Base-by-base conservation (phyloP, 2,888 invertebrate species). In the Hypena proboscidalis region DNA sequence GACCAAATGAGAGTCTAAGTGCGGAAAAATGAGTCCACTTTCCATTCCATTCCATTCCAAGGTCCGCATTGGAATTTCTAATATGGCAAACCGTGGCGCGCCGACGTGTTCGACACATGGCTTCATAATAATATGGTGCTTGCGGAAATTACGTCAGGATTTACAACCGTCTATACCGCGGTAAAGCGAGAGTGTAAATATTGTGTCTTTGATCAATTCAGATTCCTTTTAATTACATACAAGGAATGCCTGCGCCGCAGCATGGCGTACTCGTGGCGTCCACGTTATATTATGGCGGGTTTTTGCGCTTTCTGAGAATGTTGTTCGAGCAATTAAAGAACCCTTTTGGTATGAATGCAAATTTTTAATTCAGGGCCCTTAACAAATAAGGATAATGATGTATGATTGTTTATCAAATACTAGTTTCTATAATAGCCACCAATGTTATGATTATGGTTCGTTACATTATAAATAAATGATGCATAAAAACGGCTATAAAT, bases 81-180 rank as follows among this genome's bases (percentile, higher is more conserved):
- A 83, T 80, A 85, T 77, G 84, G 80, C 85, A 74, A 79, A 72
- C 74, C 73, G 78, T 76, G 69, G 79, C 80, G 83, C 80, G 83
- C 83, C 87, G 89, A 85, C 90, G 85, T 90, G 89, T 81, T 82
- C 80, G 81, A 80, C 90, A 90, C 89, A 90, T 90, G 89, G 87
- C 84, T 80, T 77, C 76, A 70, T 83, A 81, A 80, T 85, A 81
- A 84, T 83, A 80, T 82, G 78, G 81, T 81, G 83, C 77, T 85
- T 76, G 77, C 76, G 79, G 77, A 78, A 77, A 80, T 82, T 81
- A 80, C 80, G 77, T 79, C 76, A 77, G 64, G 53, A 70, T 68
- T 70, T 57, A 70, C 72, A 54, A 74, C 64, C 68, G 59, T 64
- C 59, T 67, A 74, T 76, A 73, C 60, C 69, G 60, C 56, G 61